These are phyloP conservation scores for Oryzias curvinotus DNA, from an alignment of 2,113 vertebrate genomes.

Conservation along the genomic window DNA sequence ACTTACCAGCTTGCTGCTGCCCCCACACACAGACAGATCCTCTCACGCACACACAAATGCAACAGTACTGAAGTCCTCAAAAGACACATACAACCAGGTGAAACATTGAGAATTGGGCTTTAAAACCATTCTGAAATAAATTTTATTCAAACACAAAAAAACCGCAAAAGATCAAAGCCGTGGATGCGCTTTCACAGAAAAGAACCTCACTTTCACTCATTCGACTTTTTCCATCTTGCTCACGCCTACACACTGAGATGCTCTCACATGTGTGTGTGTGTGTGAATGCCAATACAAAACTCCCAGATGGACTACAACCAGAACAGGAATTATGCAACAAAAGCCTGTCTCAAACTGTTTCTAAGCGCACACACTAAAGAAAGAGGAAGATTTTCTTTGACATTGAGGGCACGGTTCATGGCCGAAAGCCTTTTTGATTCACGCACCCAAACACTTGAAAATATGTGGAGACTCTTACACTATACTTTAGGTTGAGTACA, in stretches of 20 bases:
- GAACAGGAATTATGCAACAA: slow-evolving; percentile 63
- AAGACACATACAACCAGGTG: no score
- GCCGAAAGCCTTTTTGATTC: no score
- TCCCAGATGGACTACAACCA: slow-evolving; percentile 72
- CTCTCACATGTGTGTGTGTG: slow-evolving; percentile 52
- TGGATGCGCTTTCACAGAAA: background rate
- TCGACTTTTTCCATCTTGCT: slow-evolving; percentile 64
- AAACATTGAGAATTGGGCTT: no score
- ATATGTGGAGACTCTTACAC: no score
- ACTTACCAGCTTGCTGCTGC: slow-evolving; percentile 66
- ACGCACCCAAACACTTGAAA: no score
- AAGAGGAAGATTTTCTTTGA: slow-evolving; percentile 7
- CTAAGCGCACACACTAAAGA: slow-evolving; percentile 12
- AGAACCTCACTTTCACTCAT: slow-evolving; percentile 28
- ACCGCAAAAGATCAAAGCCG: background rate
- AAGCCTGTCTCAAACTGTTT: slow-evolving; percentile 47
- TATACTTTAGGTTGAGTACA: no score
- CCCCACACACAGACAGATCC: slow-evolving; percentile 33
- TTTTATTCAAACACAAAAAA: slow-evolving; percentile 17
- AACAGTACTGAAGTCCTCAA: background rate
- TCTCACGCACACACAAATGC: background rate
- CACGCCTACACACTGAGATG: slow-evolving; percentile 60
- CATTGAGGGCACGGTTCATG: background rate
- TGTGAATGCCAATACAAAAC: slow-evolving; percentile 56
- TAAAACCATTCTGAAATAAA: background rate